phyloP scores from a whole-genome alignment of 2,113 vertebrate species.

The Dicaeum eximium region DNA sequence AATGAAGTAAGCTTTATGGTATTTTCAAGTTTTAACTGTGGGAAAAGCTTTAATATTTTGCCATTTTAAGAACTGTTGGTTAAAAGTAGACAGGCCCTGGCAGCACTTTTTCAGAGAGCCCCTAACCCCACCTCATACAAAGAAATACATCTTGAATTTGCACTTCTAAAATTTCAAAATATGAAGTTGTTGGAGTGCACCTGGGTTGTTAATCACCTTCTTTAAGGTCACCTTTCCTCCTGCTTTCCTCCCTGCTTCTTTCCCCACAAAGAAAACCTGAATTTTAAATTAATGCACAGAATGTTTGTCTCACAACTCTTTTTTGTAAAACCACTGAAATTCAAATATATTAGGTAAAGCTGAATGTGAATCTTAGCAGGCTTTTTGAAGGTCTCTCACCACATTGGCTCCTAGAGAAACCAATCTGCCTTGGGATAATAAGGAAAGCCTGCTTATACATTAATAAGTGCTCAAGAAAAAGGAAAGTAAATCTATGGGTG shows the following conservation, averaged over 20 bases:
- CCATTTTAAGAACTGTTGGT: neutral
- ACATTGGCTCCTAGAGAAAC: neutral
- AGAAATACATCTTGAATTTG: neutral
- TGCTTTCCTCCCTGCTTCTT: neutral
- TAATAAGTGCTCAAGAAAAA: neutral
- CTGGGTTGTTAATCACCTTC: neutral
- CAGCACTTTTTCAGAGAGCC: neutral
- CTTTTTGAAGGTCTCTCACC: neutral
- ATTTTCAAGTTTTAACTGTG: neutral
- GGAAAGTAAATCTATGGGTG: neutral
- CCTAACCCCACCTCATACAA: neutral
- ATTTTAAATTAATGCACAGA: neutral
- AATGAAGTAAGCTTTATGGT: neutral
- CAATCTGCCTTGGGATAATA: neutral
- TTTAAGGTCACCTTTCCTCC: neutral
- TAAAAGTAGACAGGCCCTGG: neutral
- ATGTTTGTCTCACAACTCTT: neutral
- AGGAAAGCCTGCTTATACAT: neutral
- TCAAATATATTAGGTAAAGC: neutral
- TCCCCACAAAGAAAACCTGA: neutral
- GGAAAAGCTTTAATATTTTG: neutral
- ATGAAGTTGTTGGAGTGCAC: neutral
- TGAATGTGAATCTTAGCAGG: neutral
- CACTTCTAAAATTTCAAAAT: neutral
- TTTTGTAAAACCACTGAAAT: neutral